A percentile compares a stretch with the other conserved stretches of the same genome.
Conservation (phyloP, 2,797 vertebrate species). For the Semaprochilodus insignis region DNA sequence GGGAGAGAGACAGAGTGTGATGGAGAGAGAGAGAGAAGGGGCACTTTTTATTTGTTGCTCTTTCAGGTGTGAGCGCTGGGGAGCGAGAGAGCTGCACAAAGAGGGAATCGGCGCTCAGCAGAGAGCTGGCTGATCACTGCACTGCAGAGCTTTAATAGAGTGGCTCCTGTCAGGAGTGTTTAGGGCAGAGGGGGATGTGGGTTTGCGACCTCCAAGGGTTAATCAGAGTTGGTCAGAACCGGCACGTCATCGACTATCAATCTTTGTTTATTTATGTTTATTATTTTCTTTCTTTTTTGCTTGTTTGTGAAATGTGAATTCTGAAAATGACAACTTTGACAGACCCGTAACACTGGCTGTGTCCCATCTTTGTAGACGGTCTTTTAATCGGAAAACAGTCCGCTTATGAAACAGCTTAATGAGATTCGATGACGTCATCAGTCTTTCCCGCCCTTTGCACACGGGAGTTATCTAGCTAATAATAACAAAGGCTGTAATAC, state of each 20-base stretch:
- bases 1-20: slow-evolving; percentile 22
- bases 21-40: not conserved
- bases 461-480: no score
- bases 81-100: slow-evolving; percentile 10
- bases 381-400: no score
- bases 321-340: not conserved
- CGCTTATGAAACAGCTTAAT: no score
- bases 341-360: no score
- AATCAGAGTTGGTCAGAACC: not conserved
- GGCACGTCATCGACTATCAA: not conserved
- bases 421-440: no score
- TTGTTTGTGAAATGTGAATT: not conserved
- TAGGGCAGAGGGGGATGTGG: slow-evolving; percentile 77
- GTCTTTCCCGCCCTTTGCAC: no score
- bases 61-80: slow-evolving; percentile 29
- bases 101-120: slow-evolving; percentile 73
- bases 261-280: not conserved
- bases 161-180: slow-evolving; percentile 74
- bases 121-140: slow-evolving; percentile 84
- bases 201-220: slow-evolving; percentile 50
- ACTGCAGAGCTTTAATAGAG: slow-evolving; percentile 85
- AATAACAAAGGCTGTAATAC: no score
- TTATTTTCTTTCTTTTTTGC: not conserved
- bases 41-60: slow-evolving; percentile 80
- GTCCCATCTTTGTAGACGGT: no score